Conservation (phyloP, 2,113 vertebrate species). For the Marcusenius ussheri region DNA sequence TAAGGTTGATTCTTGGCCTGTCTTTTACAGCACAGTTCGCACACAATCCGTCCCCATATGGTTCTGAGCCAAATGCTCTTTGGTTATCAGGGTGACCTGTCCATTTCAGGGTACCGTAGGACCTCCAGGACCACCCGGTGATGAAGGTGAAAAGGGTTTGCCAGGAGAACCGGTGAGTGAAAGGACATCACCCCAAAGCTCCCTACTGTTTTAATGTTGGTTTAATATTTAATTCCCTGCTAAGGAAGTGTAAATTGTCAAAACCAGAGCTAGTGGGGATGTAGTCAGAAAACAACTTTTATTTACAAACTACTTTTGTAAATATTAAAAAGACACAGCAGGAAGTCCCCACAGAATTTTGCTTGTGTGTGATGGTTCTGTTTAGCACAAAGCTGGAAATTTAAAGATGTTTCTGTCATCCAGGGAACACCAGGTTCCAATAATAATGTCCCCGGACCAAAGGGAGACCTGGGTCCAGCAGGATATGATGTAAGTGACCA, state of each 20-base stretch:
- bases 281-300: neutral
- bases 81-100: neutral
- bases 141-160: slow-evolving; percentile 18
- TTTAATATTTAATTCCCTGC: neutral
- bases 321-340: neutral
- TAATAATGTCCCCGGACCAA: slow-evolving; percentile 19
- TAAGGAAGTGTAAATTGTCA: neutral
- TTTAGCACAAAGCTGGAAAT: neutral
- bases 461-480: slow-evolving; percentile 23
- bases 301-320: neutral
- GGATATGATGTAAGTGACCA: slow-evolving; percentile 5
- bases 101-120: slow-evolving; percentile 4
- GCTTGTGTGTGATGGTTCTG: neutral
- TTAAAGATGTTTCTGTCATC: neutral
- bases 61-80: neutral
- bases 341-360: neutral
- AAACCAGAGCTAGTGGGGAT: neutral
- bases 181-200: neutral
- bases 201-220: neutral
- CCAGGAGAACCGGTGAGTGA: slow-evolving; percentile 24
- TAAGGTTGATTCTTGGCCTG: neutral
- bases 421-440: slow-evolving; percentile 31
- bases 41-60: no score
- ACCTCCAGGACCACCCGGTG: neutral
- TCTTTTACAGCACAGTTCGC: neutral